Evolutionary conservation across 2,797 vertebrate species (phyloP).

Genomic region (Coregonus sp.): DNA sequence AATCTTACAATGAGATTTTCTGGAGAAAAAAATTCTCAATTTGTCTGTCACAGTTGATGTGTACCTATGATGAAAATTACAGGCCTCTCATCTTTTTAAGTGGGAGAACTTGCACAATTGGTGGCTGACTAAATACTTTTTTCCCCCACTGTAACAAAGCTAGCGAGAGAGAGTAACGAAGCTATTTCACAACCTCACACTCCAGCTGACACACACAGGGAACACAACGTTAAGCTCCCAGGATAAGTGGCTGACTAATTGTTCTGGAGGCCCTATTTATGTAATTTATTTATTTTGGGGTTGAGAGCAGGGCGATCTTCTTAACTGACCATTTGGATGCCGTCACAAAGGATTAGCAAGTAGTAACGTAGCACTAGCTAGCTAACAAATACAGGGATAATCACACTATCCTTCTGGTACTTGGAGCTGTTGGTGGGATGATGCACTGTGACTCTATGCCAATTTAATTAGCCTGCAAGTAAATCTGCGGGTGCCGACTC

Average conservation of each 20-base stretch:
- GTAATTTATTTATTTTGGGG: slow-evolving; percentile 12
- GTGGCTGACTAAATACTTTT: no score
- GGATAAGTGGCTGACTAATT: slow-evolving; percentile 63
- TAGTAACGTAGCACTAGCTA: slow-evolving; percentile 14
- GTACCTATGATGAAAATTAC: no score
- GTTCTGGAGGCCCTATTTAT: slow-evolving; percentile 35
- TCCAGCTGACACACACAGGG: slow-evolving; percentile 31
- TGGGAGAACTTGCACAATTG: no score
- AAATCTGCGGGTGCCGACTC: background rate
- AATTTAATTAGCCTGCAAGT: background rate
- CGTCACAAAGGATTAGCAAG: slow-evolving; percentile 26
- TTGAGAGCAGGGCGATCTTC: slow-evolving; percentile 24
- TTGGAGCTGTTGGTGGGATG: background rate
- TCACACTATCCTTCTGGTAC: background rate
- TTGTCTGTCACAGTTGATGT: no score
- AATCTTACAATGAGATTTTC: no score
- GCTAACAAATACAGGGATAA: background rate
- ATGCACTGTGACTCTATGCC: slow-evolving; percentile 9
- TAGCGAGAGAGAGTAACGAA: slow-evolving; percentile 29
- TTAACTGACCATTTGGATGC: slow-evolving; percentile 19
- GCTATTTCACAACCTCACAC: slow-evolving; percentile 33
- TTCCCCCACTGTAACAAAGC: background rate
- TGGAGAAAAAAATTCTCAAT: no score
- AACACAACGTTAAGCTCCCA: slow-evolving; percentile 40
- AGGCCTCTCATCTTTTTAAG: no score